Percentiles rank a stretch among this genome's conserved stretches.
phyloP scores from a whole-genome alignment of 2,113 vertebrate species.

The Willisornis vidua region DNA sequence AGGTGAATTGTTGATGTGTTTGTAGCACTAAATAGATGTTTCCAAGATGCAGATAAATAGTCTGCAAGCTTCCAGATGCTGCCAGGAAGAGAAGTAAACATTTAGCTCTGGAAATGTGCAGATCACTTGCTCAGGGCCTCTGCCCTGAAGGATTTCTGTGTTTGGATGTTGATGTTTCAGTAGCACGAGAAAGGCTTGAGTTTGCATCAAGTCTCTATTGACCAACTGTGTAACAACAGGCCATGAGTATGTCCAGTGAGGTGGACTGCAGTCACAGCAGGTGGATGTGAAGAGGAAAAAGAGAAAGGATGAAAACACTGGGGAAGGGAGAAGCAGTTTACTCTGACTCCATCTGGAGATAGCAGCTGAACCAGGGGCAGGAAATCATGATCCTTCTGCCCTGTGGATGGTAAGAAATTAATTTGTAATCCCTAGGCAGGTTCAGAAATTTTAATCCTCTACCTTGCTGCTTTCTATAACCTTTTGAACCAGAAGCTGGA shows the following conservation, averaged over 20 bases:
- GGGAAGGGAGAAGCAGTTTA: neutral
- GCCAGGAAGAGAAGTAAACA: neutral
- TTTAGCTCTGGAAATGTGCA: neutral
- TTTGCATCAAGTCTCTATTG: neutral
- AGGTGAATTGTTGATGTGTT: constrained; percentile 21
- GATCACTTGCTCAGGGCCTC: neutral
- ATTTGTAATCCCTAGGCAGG: neutral
- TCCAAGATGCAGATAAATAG: neutral
- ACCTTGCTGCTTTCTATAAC: neutral
- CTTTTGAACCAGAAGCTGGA: neutral
- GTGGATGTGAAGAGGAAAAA: neutral
- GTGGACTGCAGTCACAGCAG: neutral
- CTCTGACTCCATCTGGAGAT: neutral
- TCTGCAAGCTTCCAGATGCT: constrained; percentile 6
- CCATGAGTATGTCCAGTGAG: neutral
- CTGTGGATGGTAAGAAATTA: neutral
- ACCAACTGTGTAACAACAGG: neutral
- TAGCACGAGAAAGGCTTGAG: neutral
- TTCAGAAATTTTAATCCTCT: neutral
- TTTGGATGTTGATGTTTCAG: neutral
- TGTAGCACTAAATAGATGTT: constrained; percentile 1
- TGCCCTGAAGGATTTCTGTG: neutral
- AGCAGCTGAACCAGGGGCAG: neutral
- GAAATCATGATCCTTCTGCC: neutral
- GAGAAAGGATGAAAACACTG: neutral